Evolutionary conservation across 1,140 invertebrate species (phyloP).

Genomic region (Temnothorax curvispinosus): DNA sequence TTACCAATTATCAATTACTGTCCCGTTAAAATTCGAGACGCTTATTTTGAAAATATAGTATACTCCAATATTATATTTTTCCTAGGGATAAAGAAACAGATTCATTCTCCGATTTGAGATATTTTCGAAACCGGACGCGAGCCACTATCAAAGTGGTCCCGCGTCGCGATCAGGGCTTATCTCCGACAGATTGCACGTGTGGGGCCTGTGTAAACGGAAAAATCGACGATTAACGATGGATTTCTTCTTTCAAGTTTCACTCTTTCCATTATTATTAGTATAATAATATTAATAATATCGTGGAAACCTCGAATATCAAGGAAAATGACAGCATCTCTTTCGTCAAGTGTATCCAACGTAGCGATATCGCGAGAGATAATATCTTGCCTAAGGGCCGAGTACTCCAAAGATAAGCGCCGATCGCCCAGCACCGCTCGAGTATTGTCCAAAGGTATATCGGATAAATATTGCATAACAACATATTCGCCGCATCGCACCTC

Average conservation of each 20-base stretch:
- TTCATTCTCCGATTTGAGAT: background rate
- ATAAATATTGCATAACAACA: constrained; percentile 59
- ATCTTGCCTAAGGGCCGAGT: background rate
- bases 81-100: background rate
- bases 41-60: constrained; percentile 30
- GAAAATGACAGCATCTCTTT: background rate
- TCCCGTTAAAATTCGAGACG: background rate
- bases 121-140: background rate
- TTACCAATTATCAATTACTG: constrained; percentile 6
- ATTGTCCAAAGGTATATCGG: constrained; percentile 60
- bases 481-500: background rate
- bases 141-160: constrained; percentile 2
- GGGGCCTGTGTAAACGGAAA: background rate
- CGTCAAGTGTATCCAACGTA: background rate
- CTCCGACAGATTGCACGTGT: background rate
- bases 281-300: background rate
- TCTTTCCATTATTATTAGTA: background rate
- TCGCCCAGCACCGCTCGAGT: constrained; percentile 40
- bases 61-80: background rate
- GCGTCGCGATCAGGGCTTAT: background rate
- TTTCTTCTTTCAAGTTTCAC: background rate
- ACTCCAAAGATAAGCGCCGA: background rate
- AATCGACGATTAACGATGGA: background rate
- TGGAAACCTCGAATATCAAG: background rate
- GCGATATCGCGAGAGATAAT: background rate